These are phyloP conservation scores for Cyaniris semiargus DNA, from an alignment of 2,888 invertebrate species.

Conservation along the genomic window DNA sequence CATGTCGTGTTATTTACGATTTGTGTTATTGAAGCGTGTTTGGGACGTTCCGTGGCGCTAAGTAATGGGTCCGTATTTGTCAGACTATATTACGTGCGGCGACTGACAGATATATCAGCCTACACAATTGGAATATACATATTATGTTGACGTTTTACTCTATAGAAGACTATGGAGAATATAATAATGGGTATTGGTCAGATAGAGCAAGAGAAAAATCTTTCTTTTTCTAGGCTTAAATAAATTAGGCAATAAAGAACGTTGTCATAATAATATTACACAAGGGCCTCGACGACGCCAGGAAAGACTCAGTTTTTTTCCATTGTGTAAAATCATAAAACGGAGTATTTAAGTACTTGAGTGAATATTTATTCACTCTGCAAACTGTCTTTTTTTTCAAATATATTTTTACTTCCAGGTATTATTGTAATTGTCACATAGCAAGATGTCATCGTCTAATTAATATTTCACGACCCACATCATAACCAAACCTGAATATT, in stretches of 20 bases:
- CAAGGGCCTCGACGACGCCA: no score
- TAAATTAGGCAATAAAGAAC: no score
- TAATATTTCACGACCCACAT: neutral
- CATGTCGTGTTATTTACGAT: constrained; percentile 1
- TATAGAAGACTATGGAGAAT: no score
- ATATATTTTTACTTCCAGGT: neutral
- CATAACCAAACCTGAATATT: neutral
- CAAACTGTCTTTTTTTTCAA: neutral
- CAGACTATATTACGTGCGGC: constrained; percentile 13
- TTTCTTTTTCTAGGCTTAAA: no score
- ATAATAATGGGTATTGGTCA: no score
- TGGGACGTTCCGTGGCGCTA: constrained; percentile 13
- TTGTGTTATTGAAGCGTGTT: constrained; percentile 17
- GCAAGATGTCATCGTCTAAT: neutral
- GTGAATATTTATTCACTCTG: neutral
- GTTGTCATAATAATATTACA: no score
- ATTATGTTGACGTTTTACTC: neutral
- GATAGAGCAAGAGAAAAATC: no score
- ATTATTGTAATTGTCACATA: neutral
- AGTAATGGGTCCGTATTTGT: constrained; percentile 18
- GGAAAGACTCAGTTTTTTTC: no score
- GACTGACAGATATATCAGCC: constrained; percentile 16
- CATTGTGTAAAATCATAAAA: neutral
- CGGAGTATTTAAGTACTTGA: neutral
- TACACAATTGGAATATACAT: neutral